These are phyloP conservation scores for Molossus molossus DNA, from an alignment of 2,797 vertebrate genomes.

Conservation along the genomic window DNA sequence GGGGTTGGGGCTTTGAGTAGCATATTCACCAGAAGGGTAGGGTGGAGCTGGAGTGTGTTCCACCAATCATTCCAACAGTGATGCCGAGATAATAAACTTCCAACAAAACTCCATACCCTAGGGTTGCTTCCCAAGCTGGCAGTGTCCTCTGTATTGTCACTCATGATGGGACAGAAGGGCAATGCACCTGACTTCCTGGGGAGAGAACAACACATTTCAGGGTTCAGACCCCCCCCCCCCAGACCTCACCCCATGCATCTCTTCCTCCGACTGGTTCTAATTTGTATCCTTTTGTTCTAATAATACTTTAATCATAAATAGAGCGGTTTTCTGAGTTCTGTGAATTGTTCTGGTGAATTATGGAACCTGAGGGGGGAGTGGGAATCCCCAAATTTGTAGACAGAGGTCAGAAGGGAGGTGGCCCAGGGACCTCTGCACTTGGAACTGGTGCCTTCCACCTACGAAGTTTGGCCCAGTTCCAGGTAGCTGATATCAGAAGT, in stretches of 20 bases:
- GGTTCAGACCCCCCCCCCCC: neutral
- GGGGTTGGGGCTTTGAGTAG: neutral
- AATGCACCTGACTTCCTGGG: neutral
- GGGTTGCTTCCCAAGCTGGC: neutral
- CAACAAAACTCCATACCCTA: too few species aligned
- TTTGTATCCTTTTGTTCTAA: neutral
- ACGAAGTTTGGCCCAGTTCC: neutral
- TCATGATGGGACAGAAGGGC: neutral
- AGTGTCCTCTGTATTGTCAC: neutral
- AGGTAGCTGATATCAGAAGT: neutral
- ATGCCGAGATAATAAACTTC: neutral
- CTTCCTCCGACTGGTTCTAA: neutral
- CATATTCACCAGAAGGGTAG: neutral
- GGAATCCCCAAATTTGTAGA: neutral
- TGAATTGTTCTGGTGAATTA: conserved; percentile 16
- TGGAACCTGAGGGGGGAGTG: neutral
- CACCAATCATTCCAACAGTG: neutral
- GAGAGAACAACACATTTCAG: neutral
- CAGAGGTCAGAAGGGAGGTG: neutral
- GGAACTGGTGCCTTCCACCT: neutral
- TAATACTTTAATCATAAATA: neutral
- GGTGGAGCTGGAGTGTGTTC: neutral
- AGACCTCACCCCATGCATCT: neutral
- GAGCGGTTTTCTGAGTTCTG: neutral
- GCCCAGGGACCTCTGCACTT: neutral